A percentile compares a stretch with the other conserved stretches of the same genome.
Conservation (phyloP, 2,888 invertebrate species). For the Hypsopygia costalis region DNA sequence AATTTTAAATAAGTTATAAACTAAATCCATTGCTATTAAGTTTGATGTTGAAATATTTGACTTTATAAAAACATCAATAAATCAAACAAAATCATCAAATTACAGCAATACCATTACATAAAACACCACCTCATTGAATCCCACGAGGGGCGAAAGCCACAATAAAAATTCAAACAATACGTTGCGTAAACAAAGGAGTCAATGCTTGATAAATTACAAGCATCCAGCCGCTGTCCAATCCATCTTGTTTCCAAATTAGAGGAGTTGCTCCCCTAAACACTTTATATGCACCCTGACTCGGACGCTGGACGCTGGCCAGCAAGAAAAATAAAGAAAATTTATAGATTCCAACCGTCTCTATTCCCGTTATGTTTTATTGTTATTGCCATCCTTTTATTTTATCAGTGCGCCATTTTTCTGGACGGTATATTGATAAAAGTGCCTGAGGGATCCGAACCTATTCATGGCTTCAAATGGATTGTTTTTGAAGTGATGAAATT, state of each 20-base stretch:
- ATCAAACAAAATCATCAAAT: background rate
- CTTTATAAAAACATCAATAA: too few relatives aligned
- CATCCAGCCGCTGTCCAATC: constrained; percentile 35
- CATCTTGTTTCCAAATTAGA: constrained; percentile 60
- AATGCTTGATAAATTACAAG: constrained; percentile 57
- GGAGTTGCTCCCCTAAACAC: constrained; percentile 23
- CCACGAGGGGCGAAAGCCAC: constrained; percentile 1
- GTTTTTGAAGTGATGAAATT: constrained; percentile 4
- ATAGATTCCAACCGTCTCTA: constrained; percentile 29
- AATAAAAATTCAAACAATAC: constrained; percentile 11
- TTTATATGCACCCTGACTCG: constrained; percentile 56
- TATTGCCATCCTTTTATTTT: constrained; percentile 59
- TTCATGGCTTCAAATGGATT: background rate
- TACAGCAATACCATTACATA: constrained; percentile 1
- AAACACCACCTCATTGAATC: background rate
- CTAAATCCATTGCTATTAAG: too few relatives aligned
- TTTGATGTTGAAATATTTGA: too few relatives aligned
- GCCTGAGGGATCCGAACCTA: constrained; percentile 20
- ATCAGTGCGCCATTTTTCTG: constrained; percentile 47
- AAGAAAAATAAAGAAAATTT: constrained; percentile 54
- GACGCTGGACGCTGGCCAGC: constrained; percentile 37
- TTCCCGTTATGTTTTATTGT: constrained; percentile 69
- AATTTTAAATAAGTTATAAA: too few relatives aligned
- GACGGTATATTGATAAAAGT: constrained; percentile 43
- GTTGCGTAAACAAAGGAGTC: constrained; percentile 33